Percentiles rank a stretch among this genome's conserved stretches.
Evolutionary conservation across 2,888 invertebrate genomes (phyloP).

Genomic region (Allygus modestus): DNA sequence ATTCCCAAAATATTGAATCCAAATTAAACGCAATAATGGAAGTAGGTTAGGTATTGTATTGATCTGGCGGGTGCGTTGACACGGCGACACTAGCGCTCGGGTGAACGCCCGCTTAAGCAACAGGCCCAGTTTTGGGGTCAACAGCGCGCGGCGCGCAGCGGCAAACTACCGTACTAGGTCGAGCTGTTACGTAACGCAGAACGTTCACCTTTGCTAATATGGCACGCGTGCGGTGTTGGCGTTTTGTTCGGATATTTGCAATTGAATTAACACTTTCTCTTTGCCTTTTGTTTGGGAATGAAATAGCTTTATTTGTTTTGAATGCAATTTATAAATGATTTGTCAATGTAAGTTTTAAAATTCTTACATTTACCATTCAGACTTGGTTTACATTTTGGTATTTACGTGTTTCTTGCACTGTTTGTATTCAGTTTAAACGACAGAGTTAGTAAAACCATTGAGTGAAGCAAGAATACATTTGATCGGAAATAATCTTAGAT

Average conservation of each 20-base stretch:
- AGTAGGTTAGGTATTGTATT: conserved; percentile 57
- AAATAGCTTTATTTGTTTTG: no score
- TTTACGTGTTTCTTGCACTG: no score
- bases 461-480: no score
- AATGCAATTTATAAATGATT: no score
- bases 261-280: background rate
- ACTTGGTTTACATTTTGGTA: no score
- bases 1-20: no score
- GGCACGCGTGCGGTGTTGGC: background rate
- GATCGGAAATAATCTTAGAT: no score
- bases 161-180: conserved; percentile 21
- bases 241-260: conserved; percentile 24
- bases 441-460: no score
- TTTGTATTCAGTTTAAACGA: no score
- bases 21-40: no score
- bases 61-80: conserved; percentile 29
- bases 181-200: conserved; percentile 38
- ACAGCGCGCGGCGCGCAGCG: conserved; percentile 10
- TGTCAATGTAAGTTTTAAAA: no score
- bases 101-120: conserved; percentile 57
- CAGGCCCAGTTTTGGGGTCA: conserved; percentile 52
- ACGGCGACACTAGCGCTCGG: conserved; percentile 40
- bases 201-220: conserved; percentile 47
- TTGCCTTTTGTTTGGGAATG: background rate
- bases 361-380: no score